phyloP scores from a whole-genome alignment of 2,113 vertebrate genomes.

The Urocolius indicus region DNA sequence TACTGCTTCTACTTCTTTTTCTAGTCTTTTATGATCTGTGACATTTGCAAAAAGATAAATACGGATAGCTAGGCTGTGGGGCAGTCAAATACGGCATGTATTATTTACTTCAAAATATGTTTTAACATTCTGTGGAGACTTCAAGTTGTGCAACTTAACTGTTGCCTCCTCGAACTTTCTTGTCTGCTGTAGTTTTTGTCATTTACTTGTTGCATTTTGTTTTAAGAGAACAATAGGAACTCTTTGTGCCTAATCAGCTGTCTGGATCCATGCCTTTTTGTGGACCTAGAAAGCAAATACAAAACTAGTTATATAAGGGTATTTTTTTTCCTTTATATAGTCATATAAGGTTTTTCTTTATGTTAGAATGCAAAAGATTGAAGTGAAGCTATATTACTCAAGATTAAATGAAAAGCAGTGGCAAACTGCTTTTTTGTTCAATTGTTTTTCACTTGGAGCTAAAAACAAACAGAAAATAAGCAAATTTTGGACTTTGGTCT shows the following conservation, averaged over 20 bases:
- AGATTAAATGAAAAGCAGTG: neutral
- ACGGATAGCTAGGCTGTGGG: slow-evolving; percentile 34
- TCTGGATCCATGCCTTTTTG: neutral
- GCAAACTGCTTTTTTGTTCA: neutral
- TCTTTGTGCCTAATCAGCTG: neutral
- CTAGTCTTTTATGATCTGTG: slow-evolving; percentile 24
- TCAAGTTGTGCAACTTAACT: neutral
- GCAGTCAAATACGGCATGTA: slow-evolving; percentile 10
- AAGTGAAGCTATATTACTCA: neutral
- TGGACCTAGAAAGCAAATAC: neutral
- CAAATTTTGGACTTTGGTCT: neutral
- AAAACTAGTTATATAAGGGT: neutral
- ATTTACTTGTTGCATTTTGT: neutral
- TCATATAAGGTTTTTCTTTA: neutral
- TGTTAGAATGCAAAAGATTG: neutral
- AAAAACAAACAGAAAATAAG: neutral
- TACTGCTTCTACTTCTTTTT: neutral
- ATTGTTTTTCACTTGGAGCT: neutral
- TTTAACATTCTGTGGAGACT: slow-evolving; percentile 29
- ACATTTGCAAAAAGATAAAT: slow-evolving; percentile 45
- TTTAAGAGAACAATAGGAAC: neutral
- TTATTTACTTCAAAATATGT: slow-evolving; percentile 49
- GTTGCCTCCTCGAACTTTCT: neutral
- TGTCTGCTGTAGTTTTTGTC: neutral
- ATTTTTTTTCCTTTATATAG: too few species aligned